phyloP scores from a whole-genome alignment of 2,113 vertebrate genomes.

The Xiphias gladius region DNA sequence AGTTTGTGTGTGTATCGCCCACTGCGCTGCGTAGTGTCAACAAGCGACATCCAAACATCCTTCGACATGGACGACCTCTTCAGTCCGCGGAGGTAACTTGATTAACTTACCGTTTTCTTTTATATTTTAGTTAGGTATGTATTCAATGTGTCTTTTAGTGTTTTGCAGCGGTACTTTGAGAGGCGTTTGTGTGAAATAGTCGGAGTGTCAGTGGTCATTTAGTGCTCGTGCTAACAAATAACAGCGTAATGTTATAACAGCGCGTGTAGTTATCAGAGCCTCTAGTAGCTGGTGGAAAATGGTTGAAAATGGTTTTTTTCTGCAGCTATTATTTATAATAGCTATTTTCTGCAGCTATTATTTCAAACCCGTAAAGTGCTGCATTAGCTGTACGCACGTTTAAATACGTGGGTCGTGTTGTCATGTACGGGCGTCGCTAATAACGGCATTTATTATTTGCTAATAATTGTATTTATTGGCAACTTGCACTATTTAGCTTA shows the following conservation, averaged over 20 bases:
- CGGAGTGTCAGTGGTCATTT: conserved; percentile 79
- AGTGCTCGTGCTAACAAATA: conserved; percentile 80
- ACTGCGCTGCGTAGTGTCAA: conserved; percentile 85
- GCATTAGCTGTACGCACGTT: background rate
- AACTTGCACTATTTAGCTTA: conserved; percentile 15
- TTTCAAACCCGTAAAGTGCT: background rate
- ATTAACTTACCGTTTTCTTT: conserved; percentile 63
- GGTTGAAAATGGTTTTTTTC: conserved; percentile 16
- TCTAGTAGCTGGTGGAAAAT: no score
- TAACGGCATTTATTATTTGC: no score
- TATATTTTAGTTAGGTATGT: background rate
- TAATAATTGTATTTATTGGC: no score
- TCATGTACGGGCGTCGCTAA: conserved; percentile 57
- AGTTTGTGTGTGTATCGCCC: conserved; percentile 86
- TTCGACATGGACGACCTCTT: conserved; percentile 95
- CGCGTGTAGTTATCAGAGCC: no score
- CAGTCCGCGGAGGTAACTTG: conserved; percentile 96
- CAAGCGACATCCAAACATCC: conserved; percentile 84
- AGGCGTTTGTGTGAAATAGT: conserved; percentile 47
- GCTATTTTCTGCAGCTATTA: no score
- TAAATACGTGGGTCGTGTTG: conserved; percentile 25
- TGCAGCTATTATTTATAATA: conserved; percentile 1
- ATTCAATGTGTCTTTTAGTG: background rate
- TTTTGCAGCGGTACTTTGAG: conserved; percentile 33
- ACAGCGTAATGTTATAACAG: conserved; percentile 60